Evolutionary conservation across 2,797 vertebrate species (phyloP).

Genomic region (Crenichthys baileyi): DNA sequence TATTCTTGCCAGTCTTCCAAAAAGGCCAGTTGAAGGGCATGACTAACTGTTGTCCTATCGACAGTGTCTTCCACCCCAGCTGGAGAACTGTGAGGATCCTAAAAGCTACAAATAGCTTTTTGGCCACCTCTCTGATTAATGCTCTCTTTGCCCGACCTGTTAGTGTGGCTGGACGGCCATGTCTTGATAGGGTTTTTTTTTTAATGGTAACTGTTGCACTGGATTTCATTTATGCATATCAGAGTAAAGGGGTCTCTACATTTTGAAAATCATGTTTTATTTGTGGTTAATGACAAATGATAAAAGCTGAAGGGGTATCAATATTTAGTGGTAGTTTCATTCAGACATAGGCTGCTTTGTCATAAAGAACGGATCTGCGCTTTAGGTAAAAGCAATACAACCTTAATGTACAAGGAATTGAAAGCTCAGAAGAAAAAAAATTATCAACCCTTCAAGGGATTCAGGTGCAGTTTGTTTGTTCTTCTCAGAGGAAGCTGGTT

Average conservation of each 20-base stretch:
- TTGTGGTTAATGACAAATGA: not conserved
- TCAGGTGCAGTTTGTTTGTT: slow-evolving; percentile 19
- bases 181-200: not conserved
- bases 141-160: not conserved
- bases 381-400: no score
- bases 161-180: not conserved
- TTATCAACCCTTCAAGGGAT: slow-evolving; percentile 19
- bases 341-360: not conserved
- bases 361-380: not conserved
- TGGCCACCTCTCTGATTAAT: no score
- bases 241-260: no score
- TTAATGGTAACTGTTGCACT: no score
- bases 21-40: not conserved
- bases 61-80: not conserved
- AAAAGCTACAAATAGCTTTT: not conserved
- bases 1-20: not conserved
- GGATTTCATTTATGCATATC: no score
- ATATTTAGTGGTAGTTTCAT: not conserved
- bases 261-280: not conserved
- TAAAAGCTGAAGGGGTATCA: not conserved
- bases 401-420: not conserved
- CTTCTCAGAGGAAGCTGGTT: not conserved
- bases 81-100: not conserved
- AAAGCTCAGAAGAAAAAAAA: slow-evolving; percentile 15
- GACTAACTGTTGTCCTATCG: not conserved